Evolutionary conservation across 2,888 invertebrate species (phyloP).

Genomic region (Eucriotettix oculatus): DNA sequence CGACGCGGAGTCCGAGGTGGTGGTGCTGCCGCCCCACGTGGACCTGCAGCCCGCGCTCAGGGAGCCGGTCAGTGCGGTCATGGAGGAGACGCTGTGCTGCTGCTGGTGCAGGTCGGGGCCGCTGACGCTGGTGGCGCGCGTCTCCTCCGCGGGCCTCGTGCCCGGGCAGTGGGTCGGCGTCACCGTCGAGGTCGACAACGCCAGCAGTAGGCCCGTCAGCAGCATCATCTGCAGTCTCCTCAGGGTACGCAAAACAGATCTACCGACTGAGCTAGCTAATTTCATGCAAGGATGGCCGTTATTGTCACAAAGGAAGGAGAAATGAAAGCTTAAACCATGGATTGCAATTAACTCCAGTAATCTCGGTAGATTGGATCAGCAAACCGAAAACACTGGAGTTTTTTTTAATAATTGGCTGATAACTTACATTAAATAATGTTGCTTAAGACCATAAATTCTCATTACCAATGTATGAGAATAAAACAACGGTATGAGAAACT

Average conservation of each 20-base stretch:
- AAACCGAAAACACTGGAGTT: too few relatives aligned
- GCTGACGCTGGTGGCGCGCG: slow-evolving; percentile 43
- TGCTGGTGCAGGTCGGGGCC: slow-evolving; percentile 61
- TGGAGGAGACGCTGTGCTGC: slow-evolving; percentile 62
- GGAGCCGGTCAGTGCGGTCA: slow-evolving; percentile 50
- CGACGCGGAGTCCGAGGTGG: slow-evolving; percentile 67
- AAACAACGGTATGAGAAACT: too few relatives aligned
- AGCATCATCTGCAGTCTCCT: slow-evolving; percentile 43
- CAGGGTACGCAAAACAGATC: slow-evolving; percentile 45
- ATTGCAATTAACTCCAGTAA: too few relatives aligned
- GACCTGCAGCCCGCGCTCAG: slow-evolving; percentile 54
- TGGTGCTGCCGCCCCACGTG: slow-evolving; percentile 66
- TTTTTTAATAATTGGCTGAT: too few relatives aligned
- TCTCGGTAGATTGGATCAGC: too few relatives aligned
- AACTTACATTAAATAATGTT: too few relatives aligned
- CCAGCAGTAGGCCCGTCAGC: slow-evolving; percentile 46
- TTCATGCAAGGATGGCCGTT: too few relatives aligned
- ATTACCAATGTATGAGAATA: too few relatives aligned
- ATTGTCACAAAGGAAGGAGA: background rate
- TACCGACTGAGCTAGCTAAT: too few relatives aligned
- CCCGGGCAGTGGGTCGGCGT: slow-evolving; percentile 58
- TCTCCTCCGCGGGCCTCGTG: slow-evolving; percentile 58
- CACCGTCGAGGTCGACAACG: slow-evolving; percentile 54
- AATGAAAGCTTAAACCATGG: too few relatives aligned
- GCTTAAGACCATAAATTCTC: too few relatives aligned